phyloP scores from a whole-genome alignment of 1,140 invertebrate genomes.

The Geopemphigus sp. region DNA sequence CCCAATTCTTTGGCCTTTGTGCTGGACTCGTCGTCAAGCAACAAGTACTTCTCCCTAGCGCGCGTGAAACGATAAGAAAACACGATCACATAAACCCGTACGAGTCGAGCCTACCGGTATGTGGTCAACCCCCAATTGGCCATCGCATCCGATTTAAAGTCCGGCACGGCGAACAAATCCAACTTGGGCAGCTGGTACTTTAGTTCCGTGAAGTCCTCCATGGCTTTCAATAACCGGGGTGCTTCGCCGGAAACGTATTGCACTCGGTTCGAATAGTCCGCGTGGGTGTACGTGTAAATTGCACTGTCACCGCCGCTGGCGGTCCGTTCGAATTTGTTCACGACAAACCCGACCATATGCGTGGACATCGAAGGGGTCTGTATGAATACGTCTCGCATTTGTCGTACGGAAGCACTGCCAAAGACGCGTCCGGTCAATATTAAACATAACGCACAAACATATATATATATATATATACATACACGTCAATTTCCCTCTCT shows the following conservation, averaged over 20 bases:
- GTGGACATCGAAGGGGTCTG: conserved; percentile 71
- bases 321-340: conserved; percentile 63
- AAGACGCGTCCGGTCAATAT: neutral
- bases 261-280: conserved; percentile 54
- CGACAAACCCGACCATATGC: conserved; percentile 70
- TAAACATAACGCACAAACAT: too few species aligned
- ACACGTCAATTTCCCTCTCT: too few species aligned
- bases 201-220: conserved; percentile 52
- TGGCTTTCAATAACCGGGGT: conserved; percentile 54
- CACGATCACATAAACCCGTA: too few species aligned
- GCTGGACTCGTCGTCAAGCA: neutral
- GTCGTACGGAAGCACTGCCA: neutral
- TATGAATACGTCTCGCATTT: conserved; percentile 50
- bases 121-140: conserved; percentile 90
- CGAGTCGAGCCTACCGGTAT: conserved; percentile 59
- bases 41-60: conserved; percentile 16
- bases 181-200: conserved; percentile 56
- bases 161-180: conserved; percentile 89
- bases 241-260: conserved; percentile 56
- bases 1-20: conserved; percentile 62
- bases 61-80: too few species aligned
- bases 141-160: conserved; percentile 92
- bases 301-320: too few species aligned
- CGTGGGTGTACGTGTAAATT: neutral
- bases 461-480: too few species aligned